A percentile compares a stretch with the other conserved stretches of the same genome.
Conservation (phyloP, 2,888 invertebrate genomes). For the Archips crataeganus region DNA sequence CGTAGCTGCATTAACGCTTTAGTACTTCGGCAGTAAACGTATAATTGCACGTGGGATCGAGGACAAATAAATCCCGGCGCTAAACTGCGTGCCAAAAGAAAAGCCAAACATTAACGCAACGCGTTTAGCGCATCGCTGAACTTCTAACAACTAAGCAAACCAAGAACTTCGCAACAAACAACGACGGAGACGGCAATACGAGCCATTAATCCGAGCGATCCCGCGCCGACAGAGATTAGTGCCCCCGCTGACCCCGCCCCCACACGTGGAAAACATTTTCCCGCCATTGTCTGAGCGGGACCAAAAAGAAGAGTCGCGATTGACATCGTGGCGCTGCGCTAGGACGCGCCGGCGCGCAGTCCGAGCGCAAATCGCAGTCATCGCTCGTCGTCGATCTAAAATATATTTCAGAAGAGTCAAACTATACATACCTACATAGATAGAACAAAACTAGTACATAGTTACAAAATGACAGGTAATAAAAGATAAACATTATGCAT, state of each 20-base stretch:
- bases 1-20: conserved; percentile 1
- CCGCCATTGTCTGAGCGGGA: conserved; percentile 78
- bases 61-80: conserved; percentile 23
- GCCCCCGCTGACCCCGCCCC: conserved; percentile 75
- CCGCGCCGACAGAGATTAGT: conserved; percentile 76
- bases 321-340: conserved; percentile 68
- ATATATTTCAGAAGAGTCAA: neutral
- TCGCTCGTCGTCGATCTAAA: neutral
- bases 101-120: conserved; percentile 52
- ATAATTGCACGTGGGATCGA: neutral
- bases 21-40: neutral
- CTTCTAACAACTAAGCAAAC: conserved; percentile 69
- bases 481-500: too few relatives aligned
- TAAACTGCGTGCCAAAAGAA: conserved; percentile 47
- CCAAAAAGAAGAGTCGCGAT: conserved; percentile 75
- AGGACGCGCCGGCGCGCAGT: conserved; percentile 46
- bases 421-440: too few relatives aligned
- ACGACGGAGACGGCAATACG: conserved; percentile 79
- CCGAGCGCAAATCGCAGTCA: conserved; percentile 39
- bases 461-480: too few relatives aligned
- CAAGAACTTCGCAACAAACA: conserved; percentile 75
- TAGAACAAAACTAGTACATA: too few relatives aligned
- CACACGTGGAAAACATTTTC: conserved; percentile 79
- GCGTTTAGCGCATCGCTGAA: conserved; percentile 64
- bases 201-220: conserved; percentile 82